These are phyloP conservation scores for Phasia obesa DNA, from an alignment of 2,888 invertebrate genomes.

Conservation along the genomic window DNA sequence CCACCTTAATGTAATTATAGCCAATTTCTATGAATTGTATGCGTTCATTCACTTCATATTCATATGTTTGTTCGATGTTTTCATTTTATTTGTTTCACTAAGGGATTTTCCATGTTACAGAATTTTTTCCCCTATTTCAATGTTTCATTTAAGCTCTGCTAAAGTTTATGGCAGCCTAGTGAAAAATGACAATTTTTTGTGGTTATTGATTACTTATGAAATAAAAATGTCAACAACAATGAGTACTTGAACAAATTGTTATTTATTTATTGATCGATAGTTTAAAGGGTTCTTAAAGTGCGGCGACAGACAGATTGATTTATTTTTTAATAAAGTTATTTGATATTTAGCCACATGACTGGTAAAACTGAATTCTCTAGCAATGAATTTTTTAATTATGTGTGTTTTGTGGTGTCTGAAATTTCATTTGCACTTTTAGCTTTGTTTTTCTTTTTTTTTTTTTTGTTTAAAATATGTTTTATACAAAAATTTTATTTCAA, in stretches of 20 bases:
- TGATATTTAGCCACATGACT: too few relatives aligned
- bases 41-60: conserved; percentile 8
- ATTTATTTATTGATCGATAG: background rate
- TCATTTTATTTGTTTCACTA: conserved; percentile 25
- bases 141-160: conserved; percentile 1
- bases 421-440: too few relatives aligned
- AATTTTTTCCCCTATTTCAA: conserved; percentile 1
- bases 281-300: too few relatives aligned
- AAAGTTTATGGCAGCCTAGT: conserved; percentile 34
- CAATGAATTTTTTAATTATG: too few relatives aligned
- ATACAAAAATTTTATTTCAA: too few relatives aligned
- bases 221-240: conserved; percentile 3
- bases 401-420: too few relatives aligned
- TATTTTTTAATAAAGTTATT: too few relatives aligned
- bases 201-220: conserved; percentile 46
- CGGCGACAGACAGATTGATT: too few relatives aligned
- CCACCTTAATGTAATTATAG: conserved; percentile 6
- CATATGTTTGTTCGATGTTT: conserved; percentile 15
- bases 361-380: too few relatives aligned
- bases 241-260: background rate
- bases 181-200: conserved; percentile 56
- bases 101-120: conserved; percentile 20
- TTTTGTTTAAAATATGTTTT: too few relatives aligned
- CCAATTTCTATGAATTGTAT: conserved; percentile 19
- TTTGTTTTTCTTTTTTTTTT: too few relatives aligned